Conservation (phyloP, 2,113 vertebrate species). For the Salminus brasiliensis region DNA sequence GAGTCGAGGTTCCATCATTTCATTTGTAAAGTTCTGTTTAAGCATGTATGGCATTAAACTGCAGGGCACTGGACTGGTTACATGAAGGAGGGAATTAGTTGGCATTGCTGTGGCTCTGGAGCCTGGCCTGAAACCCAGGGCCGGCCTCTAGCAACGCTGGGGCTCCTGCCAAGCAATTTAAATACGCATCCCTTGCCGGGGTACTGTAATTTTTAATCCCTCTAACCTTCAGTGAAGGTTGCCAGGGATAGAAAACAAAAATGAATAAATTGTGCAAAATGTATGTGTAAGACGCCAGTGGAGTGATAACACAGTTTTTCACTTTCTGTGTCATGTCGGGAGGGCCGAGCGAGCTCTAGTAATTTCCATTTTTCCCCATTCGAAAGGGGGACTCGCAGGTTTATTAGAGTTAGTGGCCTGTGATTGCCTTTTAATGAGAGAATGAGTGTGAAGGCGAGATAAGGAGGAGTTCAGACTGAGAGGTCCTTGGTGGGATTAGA, state of each 20-base stretch:
- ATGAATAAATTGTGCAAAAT: constrained; percentile 40
- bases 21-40: background rate
- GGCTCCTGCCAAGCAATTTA: constrained; percentile 58
- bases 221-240: constrained; percentile 56
- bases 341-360: constrained; percentile 69
- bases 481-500: constrained; percentile 80
- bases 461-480: constrained; percentile 77
- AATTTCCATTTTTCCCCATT: constrained; percentile 72
- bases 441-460: constrained; percentile 83
- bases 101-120: background rate
- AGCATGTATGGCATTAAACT: background rate
- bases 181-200: constrained; percentile 41
- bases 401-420: constrained; percentile 89
- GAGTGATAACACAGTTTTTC: constrained; percentile 25
- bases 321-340: constrained; percentile 24
- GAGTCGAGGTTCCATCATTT: background rate
- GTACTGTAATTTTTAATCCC: constrained; percentile 53
- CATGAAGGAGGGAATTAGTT: constrained; percentile 16
- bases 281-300: background rate
- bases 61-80: background rate
- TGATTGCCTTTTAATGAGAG: constrained; percentile 93
- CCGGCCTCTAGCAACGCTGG: background rate
- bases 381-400: constrained; percentile 82
- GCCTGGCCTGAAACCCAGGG: background rate
- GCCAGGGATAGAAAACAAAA: constrained; percentile 43